Evolutionary conservation across 1,140 invertebrate genomes (phyloP).

Genomic region (Pseudomyrmex gracilis): DNA sequence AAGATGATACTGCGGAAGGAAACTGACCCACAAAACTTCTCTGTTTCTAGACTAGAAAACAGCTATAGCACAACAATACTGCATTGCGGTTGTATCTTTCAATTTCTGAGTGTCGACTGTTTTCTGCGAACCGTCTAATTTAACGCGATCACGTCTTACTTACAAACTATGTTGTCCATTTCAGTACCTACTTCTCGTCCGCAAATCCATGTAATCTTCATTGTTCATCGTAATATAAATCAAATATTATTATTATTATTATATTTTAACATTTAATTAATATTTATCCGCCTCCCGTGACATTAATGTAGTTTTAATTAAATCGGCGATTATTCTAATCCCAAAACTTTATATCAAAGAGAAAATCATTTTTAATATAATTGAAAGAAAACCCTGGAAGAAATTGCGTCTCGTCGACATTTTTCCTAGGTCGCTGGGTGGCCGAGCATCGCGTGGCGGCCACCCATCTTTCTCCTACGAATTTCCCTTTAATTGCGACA

Average conservation of each 20-base stretch:
- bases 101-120: slow-evolving; percentile 46
- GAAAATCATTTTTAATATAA: neutral
- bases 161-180: neutral
- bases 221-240: no score
- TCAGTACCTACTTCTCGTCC: no score
- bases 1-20: slow-evolving; percentile 8
- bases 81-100: slow-evolving; percentile 43
- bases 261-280: no score
- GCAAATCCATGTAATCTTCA: no score
- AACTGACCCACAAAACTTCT: slow-evolving; percentile 38
- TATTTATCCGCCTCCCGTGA: no score
- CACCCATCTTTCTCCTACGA: slow-evolving; percentile 51
- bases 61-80: slow-evolving; percentile 40
- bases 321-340: no score
- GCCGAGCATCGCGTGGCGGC: neutral
- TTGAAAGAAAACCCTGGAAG: neutral
- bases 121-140: slow-evolving; percentile 16
- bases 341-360: no score
- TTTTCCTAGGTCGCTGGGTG: slow-evolving; percentile 16
- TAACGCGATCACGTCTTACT: slow-evolving; percentile 13
- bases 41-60: slow-evolving; percentile 28
- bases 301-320: no score
- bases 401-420: neutral
- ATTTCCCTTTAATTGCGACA: slow-evolving; percentile 78
- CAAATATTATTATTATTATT: no score